Conservation (phyloP, 92 coral and sea anemone species). For the Siderastrea siderea region DNA sequence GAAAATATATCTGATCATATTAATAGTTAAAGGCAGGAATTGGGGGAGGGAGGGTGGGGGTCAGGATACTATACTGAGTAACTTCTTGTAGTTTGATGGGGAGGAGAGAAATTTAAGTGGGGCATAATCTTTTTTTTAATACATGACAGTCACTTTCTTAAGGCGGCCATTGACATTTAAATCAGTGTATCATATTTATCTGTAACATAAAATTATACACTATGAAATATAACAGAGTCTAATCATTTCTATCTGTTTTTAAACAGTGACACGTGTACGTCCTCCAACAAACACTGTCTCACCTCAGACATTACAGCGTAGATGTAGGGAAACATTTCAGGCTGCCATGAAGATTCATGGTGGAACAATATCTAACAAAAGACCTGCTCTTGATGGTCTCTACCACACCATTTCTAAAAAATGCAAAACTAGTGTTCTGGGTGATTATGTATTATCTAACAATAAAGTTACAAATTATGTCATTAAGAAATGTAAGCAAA, state of each 20-base stretch:
- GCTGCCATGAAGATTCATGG: too few relatives aligned
- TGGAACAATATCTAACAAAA: too few relatives aligned
- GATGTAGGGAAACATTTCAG: conserved; percentile 25
- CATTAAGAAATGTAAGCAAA: neutral
- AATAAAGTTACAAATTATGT: conserved; percentile 26
- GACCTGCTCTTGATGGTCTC: too few relatives aligned
- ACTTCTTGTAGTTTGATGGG: too few relatives aligned
- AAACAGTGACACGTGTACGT: conserved; percentile 24
- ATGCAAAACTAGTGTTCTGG: conserved; percentile 59
- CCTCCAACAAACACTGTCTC: conserved; percentile 33
- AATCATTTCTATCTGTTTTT: neutral
- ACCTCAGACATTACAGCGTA: conserved; percentile 20
- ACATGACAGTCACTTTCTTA: too few relatives aligned
- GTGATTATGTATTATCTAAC: conserved; percentile 52
- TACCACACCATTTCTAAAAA: neutral
- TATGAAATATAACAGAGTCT: neutral
- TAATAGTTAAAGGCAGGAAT: too few relatives aligned
- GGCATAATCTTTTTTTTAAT: neutral
- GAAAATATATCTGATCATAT: neutral
- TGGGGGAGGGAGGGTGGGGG: too few relatives aligned
- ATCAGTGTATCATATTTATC: neutral
- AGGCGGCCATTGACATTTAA: neutral
- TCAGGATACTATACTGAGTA: too few relatives aligned
- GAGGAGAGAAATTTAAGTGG: neutral
- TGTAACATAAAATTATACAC: neutral